Base-by-base conservation (phyloP, 2,888 invertebrate species). In the Unio pictorum region DNA sequence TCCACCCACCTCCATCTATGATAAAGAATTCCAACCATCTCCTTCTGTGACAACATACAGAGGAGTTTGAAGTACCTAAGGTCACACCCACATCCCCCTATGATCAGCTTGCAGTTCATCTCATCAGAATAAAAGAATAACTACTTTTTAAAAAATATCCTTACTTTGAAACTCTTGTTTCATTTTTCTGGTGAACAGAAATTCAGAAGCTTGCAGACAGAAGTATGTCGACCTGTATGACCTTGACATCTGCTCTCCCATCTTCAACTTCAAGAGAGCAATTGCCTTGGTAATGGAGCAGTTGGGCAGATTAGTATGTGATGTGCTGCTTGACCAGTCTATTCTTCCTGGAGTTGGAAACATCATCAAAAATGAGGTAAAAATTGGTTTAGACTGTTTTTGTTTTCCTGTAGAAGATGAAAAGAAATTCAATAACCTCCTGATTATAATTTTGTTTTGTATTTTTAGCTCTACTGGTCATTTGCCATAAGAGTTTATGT, bases 351-450 rank as follows among this genome's bases (percentile, higher is more conserved):
- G 88, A 1, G 87, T 88, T 8, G 88, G 88, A 57, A 88, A 88
- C 66, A 88, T 88, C 57, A 88, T 88, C 57, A 88, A 88, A 66
- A 88, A 88, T 80, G 88, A 88, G 82, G 85, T 82, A 67, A 56
- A 30, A 15, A 55, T 17, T 54, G n/a, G 28, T 61, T 54, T n/a
- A 1, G 23, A 28, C 23, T 67, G 1, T 5, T 5, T 45, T 56
- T 30, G 45, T 60, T 60, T 45, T 8, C 11, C 2, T 45, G 45
- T 45, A 45, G 45, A 11, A 45, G 45, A 45, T 45, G 45, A 11
- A 45, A 45, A 11, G 5, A 5, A 30, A 5, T 3, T 30, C 3
- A 28, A 2, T 30, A 30, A 30, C 30, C 30, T 30, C 6, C 30
- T 30, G 30, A 30, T 30, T 4, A 30, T 30, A 30, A 30, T 30